Evolutionary conservation across 2,888 invertebrate species (phyloP), one percentile per base, ranked within the genome.

Genomic region (Hemithea aestivaria): DNA sequence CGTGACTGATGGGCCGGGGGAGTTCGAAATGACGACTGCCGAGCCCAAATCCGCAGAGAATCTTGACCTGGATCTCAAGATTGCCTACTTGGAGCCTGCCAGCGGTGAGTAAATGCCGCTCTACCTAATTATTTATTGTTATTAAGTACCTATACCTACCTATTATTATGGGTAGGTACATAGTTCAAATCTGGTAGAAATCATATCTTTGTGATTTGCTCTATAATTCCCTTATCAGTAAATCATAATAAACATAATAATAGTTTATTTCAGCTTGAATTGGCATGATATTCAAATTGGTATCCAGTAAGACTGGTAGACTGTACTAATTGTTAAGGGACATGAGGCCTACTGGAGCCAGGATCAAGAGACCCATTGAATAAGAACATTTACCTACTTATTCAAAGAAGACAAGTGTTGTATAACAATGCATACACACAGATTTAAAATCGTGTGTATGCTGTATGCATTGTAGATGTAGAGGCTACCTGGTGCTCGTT

Each of bases 1-100:
- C 56, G 67, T 77, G 55, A 73, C 74, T 68, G 82, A 75, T 66
- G 73, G 83, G 65, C 70, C 82, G 52, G 49, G 77, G 66, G 73
- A 87, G 66, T 80, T 87, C 79, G 74, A 76, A 45, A 68, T 83
- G 60, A 72, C 57, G 59, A 67, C 88, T 57, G 66, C 80, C 54
- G 82, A 88, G 64, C 64, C 74, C 46, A 90, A 90, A 62, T 74
- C 87, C 27, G 62, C 71, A 34, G 85, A 83, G 57, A 80, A 66
- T 67, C 87, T 89, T 55, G 87, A 89, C 61, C 80, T 89, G 72
- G 91, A 91, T 58, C 64, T 91, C 64, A 90, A 90, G 83, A 89
- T 90, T 73, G 87, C 90, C 56, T 91, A 89, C 78, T 88, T 90
- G 53, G 87, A 89, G 48, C 84, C 88, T 61, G 74, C 88, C 45